phyloP scores from a whole-genome alignment of 2,113 vertebrate species.

The Perognathus longimembris region DNA sequence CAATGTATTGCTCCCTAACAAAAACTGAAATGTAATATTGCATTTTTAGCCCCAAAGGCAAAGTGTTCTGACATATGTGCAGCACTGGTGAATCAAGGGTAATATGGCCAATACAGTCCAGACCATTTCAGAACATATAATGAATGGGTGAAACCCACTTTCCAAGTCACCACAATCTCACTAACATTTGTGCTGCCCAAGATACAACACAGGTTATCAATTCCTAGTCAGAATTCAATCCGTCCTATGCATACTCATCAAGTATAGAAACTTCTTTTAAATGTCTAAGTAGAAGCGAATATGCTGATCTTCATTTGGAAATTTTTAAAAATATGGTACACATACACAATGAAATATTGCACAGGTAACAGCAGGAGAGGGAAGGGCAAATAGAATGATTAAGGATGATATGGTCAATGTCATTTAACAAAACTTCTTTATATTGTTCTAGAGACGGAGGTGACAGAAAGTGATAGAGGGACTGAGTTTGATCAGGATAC shows the following conservation, averaged over 20 bases:
- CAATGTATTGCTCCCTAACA: conserved; percentile 8
- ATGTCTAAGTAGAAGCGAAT: background rate
- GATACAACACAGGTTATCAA: background rate
- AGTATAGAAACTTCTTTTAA: conserved; percentile 29
- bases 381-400: no score
- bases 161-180: background rate
- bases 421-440: no score
- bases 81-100: background rate
- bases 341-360: background rate
- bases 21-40: background rate
- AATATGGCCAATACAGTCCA: background rate
- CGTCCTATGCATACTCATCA: background rate
- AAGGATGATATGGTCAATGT: no score
- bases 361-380: no score
- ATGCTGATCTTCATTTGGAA: background rate
- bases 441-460: no score
- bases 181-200: background rate
- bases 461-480: no score
- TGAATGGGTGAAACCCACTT: background rate
- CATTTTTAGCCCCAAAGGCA: background rate
- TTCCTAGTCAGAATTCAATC: background rate
- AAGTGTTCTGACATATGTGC: background rate
- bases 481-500: no score
- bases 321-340: no score
- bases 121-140: background rate